Conservation (phyloP, 2,888 invertebrate genomes). For the Mythimna vitellina region DNA sequence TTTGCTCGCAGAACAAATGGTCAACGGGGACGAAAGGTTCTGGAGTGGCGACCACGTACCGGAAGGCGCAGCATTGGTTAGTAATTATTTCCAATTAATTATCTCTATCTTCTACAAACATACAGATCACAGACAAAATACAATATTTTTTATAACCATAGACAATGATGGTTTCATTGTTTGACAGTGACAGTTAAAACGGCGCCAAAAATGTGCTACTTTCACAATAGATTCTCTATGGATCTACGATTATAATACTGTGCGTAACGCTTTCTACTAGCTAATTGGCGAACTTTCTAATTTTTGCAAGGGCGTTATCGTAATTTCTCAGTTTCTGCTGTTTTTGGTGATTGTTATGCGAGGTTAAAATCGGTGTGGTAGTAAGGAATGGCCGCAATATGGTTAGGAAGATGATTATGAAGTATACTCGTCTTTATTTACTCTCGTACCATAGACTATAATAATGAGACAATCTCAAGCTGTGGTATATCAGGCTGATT, state of each 20-base stretch:
- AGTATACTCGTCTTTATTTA: not conserved
- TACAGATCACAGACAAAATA: not conserved
- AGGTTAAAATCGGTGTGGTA: slow-evolving; percentile 5
- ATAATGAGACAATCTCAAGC: too few relatives aligned
- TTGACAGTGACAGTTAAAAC: slow-evolving; percentile 38
- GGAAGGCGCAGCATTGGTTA: too few relatives aligned
- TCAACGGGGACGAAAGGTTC: too few relatives aligned
- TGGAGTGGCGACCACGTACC: too few relatives aligned
- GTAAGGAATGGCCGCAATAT: too few relatives aligned
- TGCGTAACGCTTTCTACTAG: slow-evolving; percentile 56
- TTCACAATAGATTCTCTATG: slow-evolving; percentile 46
- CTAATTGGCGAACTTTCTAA: slow-evolving; percentile 63
- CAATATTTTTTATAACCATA: not conserved
- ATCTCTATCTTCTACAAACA: not conserved
- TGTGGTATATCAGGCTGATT: too few relatives aligned
- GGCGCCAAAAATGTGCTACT: slow-evolving; percentile 48
- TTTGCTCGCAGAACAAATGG: too few relatives aligned
- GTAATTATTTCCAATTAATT: too few relatives aligned
- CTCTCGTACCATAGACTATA: too few relatives aligned
- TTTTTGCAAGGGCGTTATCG: slow-evolving; percentile 48
- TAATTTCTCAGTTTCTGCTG: not conserved
- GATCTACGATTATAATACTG: slow-evolving; percentile 26
- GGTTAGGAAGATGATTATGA: not conserved
- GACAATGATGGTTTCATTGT: not conserved
- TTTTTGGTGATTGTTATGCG: slow-evolving; percentile 2